A percentile compares a stretch with the other conserved stretches of the same genome.
phyloP scores from a whole-genome alignment of 2,797 vertebrate genomes.

The Neopelma chrysocephalum region DNA sequence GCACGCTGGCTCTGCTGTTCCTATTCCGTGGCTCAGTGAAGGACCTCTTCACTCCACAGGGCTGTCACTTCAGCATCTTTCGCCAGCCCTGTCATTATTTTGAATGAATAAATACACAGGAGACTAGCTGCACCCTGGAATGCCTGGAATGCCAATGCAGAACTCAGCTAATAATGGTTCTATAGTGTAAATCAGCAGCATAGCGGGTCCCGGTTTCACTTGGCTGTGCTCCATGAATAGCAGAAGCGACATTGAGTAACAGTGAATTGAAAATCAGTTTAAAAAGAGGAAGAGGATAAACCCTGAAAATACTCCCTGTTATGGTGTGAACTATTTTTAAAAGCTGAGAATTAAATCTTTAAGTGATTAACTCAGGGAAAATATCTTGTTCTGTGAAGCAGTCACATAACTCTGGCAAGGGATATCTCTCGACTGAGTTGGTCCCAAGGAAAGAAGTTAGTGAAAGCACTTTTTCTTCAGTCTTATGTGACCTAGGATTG shows the following conservation, averaged over 20 bases:
- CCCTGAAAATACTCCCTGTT: constrained; percentile 53
- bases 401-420: not conserved
- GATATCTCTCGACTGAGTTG: not conserved
- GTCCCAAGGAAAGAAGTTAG: not conserved
- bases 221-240: constrained; percentile 69
- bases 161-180: constrained; percentile 57
- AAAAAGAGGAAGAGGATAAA: constrained; percentile 63
- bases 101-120: constrained; percentile 51
- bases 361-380: constrained; percentile 26
- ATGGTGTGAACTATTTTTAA: constrained; percentile 54
- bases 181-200: constrained; percentile 62
- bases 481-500: constrained; percentile 28
- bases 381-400: constrained; percentile 18
- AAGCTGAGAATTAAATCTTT: constrained; percentile 58
- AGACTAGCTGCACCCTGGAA: constrained; percentile 35
- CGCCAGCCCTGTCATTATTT: not conserved
- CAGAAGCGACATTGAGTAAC: constrained; percentile 55
- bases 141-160: constrained; percentile 61
- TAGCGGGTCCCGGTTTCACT: constrained; percentile 38
- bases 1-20: rapidly evolving
- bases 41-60: not conserved
- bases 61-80: not conserved
- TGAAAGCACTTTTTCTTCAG: constrained; percentile 32
- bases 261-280: constrained; percentile 64
- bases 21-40: not conserved